These are phyloP conservation scores for Aegithalos caudatus DNA, from an alignment of 2,113 vertebrate genomes.

Conservation along the genomic window DNA sequence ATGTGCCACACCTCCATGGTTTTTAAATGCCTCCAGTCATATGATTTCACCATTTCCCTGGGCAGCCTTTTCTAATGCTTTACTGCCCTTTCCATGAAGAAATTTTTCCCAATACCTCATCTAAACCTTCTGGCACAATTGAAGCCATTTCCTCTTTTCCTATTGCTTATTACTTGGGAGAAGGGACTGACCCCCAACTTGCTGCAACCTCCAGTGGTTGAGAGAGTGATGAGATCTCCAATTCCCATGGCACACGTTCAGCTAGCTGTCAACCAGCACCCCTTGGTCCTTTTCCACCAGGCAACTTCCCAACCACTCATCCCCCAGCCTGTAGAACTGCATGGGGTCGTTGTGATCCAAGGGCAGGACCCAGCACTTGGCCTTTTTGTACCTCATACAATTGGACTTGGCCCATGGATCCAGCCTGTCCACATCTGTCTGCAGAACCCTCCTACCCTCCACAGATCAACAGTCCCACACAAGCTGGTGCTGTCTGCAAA, in stretches of 20 bases:
- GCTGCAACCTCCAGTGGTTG: not conserved
- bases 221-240: not conserved
- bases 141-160: not conserved
- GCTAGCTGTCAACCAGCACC: not conserved
- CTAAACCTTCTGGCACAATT: not conserved
- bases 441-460: not conserved
- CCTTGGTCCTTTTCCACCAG: not conserved
- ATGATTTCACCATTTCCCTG: not conserved
- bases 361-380: not conserved
- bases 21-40: not conserved
- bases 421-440: not conserved
- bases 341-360: not conserved
- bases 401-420: not conserved
- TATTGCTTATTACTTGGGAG: not conserved
- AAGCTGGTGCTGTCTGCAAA: not conserved
- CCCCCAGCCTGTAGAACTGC: not conserved
- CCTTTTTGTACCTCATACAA: not conserved
- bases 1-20: not conserved
- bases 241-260: rapidly evolving
- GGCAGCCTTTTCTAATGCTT: not conserved
- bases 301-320: not conserved
- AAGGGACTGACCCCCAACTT: not conserved
- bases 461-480: not conserved
- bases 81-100: not conserved
- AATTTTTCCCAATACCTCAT: not conserved